Evolutionary conservation across 2,888 invertebrate species (phyloP).

Genomic region (Amblyjoppa proteus): DNA sequence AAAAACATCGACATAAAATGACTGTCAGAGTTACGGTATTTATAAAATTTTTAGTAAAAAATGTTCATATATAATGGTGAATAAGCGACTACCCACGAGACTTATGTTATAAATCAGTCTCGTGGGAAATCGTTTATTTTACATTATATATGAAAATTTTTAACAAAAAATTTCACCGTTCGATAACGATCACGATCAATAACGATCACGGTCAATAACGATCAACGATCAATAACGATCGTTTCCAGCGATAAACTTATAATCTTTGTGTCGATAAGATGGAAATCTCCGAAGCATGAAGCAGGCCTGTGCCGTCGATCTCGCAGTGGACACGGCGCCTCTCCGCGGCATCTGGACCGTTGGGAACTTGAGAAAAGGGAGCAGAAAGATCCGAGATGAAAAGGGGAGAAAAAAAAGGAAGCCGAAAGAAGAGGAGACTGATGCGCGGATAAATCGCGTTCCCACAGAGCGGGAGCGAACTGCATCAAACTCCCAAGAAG

Average conservation of each 20-base stretch:
- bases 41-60: too few species aligned
- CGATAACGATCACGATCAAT: background rate
- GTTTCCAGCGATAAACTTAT: background rate
- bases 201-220: background rate
- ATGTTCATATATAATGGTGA: too few species aligned
- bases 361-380: constrained; percentile 17
- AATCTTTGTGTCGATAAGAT: background rate
- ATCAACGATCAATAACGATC: background rate
- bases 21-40: too few species aligned
- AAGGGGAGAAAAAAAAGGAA: constrained; percentile 23
- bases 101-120: too few species aligned
- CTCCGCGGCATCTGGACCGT: constrained; percentile 1
- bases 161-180: too few species aligned
- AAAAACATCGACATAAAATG: too few species aligned
- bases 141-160: too few species aligned
- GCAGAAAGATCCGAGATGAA: constrained; percentile 35
- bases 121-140: too few species aligned
- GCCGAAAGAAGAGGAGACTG: constrained; percentile 31
- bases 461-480: constrained; percentile 37
- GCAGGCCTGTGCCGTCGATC: background rate
- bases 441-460: constrained; percentile 53
- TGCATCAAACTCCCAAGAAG: constrained; percentile 7
- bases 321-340: constrained; percentile 6
- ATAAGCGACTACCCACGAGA: too few species aligned
- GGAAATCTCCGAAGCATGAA: background rate